phyloP scores from a whole-genome alignment of 2,113 vertebrate genomes.

The Origma solitaria region DNA sequence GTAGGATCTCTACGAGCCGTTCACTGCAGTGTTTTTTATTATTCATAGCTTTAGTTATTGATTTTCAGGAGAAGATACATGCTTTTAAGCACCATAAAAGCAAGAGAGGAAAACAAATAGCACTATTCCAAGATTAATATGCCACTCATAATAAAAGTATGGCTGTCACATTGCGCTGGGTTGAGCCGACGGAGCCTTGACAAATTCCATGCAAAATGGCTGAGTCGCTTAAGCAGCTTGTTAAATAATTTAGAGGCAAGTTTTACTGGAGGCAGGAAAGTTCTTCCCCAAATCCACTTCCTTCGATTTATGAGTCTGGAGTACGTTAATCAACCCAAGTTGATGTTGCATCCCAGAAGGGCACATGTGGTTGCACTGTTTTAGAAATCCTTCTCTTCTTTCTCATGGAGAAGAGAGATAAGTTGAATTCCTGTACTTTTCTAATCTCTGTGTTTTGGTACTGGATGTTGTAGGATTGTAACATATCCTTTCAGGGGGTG shows the following conservation, averaged over 20 bases:
- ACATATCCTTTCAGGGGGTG: too few species aligned
- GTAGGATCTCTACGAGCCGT: conserved; percentile 30
- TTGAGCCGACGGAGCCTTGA: not conserved
- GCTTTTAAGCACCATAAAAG: conserved; percentile 60
- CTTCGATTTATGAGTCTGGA: not conserved
- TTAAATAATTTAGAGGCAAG: conserved; percentile 45
- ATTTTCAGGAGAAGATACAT: conserved; percentile 57
- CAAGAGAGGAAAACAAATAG: conserved; percentile 50
- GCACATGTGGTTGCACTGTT: too few species aligned
- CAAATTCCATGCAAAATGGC: conserved; percentile 21
- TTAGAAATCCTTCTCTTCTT: too few species aligned
- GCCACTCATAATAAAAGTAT: conserved; percentile 1
- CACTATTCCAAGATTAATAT: conserved; percentile 40
- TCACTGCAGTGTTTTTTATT: conserved; percentile 50
- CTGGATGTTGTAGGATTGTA: too few species aligned
- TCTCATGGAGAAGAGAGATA: too few species aligned
- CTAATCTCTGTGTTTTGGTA: too few species aligned
- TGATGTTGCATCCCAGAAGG: not conserved
- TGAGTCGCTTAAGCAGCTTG: conserved; percentile 23
- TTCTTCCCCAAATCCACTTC: conserved; percentile 5
- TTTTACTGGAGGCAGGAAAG: conserved; percentile 17
- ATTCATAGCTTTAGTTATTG: conserved; percentile 64
- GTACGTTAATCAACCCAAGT: not conserved
- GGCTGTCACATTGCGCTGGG: not conserved
- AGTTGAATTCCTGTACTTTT: too few species aligned